Conservation (phyloP, 2,797 vertebrate genomes). For the Kryptopterus vitreolus region DNA sequence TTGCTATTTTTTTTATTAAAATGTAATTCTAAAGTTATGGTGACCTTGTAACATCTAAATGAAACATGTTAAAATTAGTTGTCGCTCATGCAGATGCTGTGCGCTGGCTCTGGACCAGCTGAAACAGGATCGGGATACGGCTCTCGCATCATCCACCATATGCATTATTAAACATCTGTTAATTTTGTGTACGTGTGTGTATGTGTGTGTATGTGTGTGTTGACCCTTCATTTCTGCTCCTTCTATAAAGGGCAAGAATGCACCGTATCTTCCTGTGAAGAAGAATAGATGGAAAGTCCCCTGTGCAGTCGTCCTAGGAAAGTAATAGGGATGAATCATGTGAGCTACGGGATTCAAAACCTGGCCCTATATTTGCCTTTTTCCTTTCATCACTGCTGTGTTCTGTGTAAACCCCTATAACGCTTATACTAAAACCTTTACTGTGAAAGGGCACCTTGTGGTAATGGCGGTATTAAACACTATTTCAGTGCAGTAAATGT, state of each 20-base stretch:
- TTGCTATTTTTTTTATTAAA: too few relatives aligned
- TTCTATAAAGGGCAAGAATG: constrained; percentile 32
- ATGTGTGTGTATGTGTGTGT: too few relatives aligned
- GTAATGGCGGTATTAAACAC: constrained; percentile 32
- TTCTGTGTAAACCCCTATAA: constrained; percentile 6
- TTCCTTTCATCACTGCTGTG: not conserved
- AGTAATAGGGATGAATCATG: not conserved
- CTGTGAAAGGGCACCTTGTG: constrained; percentile 7
- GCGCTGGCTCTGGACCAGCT: too few relatives aligned
- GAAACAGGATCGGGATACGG: constrained; percentile 19
- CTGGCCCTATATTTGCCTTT: constrained; percentile 10
- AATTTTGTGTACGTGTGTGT: too few relatives aligned
- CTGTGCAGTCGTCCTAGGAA: too few relatives aligned
- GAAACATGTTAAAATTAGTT: too few relatives aligned
- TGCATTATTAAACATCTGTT: constrained; percentile 45
- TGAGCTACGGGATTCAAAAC: not conserved
- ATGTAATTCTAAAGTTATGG: too few relatives aligned
- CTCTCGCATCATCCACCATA: constrained; percentile 11
- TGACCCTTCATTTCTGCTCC: constrained; percentile 49
- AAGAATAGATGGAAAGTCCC: not conserved
- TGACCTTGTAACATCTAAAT: too few relatives aligned
- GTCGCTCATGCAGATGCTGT: too few relatives aligned
- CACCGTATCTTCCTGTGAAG: not conserved
- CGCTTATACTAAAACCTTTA: not conserved
- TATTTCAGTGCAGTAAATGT: constrained; percentile 20